A percentile compares a stretch with the other conserved stretches of the same genome.
These are phyloP conservation scores for Sebastes diploproa DNA, from an alignment of 2,797 vertebrate species.

Conservation along the genomic window DNA sequence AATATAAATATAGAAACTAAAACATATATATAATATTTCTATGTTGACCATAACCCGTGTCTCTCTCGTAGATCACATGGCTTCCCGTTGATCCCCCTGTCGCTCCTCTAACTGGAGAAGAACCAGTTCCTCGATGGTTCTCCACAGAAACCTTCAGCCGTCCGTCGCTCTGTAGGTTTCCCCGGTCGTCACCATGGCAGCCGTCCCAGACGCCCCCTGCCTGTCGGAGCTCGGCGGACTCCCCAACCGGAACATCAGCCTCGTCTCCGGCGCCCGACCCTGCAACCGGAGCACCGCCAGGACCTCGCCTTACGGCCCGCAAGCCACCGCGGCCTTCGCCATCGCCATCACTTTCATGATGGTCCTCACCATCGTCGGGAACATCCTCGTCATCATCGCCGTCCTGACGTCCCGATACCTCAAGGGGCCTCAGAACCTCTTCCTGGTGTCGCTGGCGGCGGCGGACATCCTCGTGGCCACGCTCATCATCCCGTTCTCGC, in stretches of 20 bases:
- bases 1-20: no score
- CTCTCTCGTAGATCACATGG: constrained; percentile 18
- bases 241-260: constrained; percentile 43
- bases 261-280: constrained; percentile 23
- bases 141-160: neutral
- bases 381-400: constrained; percentile 88
- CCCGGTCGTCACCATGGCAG: constrained; percentile 35
- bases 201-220: constrained; percentile 23
- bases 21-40: no score
- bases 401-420: constrained; percentile 89
- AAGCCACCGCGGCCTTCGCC: constrained; percentile 85
- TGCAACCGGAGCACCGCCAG: constrained; percentile 61
- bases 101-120: neutral
- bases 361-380: constrained; percentile 89
- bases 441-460: constrained; percentile 89
- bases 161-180: neutral
- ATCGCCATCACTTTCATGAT: constrained; percentile 86
- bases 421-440: constrained; percentile 90
- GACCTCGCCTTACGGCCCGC: constrained; percentile 77
- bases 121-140: constrained; percentile 15
- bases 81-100: constrained; percentile 1
- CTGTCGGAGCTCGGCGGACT: constrained; percentile 33
- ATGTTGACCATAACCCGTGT: no score
- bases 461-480: constrained; percentile 92
- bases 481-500: constrained; percentile 91